Evolutionary conservation across 2,113 vertebrate genomes (phyloP).

Genomic region (Actenoides hombroni): DNA sequence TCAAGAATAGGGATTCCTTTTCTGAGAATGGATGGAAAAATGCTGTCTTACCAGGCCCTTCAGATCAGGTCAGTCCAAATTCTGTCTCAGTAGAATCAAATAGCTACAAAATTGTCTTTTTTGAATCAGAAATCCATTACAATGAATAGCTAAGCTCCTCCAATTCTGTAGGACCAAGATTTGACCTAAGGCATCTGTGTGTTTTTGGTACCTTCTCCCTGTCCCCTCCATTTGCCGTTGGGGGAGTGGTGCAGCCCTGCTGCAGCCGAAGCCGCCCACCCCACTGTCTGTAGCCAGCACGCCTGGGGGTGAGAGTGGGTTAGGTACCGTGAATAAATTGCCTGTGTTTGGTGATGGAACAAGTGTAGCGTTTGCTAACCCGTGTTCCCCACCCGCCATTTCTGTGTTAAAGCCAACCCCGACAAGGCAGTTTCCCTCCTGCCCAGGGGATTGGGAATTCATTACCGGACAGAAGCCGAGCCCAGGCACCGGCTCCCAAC

Average conservation of each 20-base stretch:
- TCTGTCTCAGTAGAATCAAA: not conserved
- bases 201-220: rapidly evolving
- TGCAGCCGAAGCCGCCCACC: rapidly evolving
- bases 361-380: rapidly evolving
- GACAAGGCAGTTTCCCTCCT: rapidly evolving
- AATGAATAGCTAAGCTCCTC: not conserved
- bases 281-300: rapidly evolving
- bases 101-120: not conserved
- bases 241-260: rapidly evolving
- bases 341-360: not conserved
- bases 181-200: not conserved
- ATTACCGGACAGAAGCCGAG: rapidly evolving
- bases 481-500: not conserved
- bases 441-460: rapidly evolving
- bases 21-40: not conserved
- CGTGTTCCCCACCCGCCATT: rapidly evolving
- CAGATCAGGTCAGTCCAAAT: not conserved
- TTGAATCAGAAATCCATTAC: not conserved
- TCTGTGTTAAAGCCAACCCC: rapidly evolving
- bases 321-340: rapidly evolving
- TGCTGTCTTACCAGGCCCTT: no score
- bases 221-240: rapidly evolving
- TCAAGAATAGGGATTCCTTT: not conserved
- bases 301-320: rapidly evolving
- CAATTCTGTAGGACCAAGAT: no score